A percentile compares a stretch with the other conserved stretches of the same genome.
Conservation (phyloP, 2,797 vertebrate species). For the Alcedo quadribrachys region DNA sequence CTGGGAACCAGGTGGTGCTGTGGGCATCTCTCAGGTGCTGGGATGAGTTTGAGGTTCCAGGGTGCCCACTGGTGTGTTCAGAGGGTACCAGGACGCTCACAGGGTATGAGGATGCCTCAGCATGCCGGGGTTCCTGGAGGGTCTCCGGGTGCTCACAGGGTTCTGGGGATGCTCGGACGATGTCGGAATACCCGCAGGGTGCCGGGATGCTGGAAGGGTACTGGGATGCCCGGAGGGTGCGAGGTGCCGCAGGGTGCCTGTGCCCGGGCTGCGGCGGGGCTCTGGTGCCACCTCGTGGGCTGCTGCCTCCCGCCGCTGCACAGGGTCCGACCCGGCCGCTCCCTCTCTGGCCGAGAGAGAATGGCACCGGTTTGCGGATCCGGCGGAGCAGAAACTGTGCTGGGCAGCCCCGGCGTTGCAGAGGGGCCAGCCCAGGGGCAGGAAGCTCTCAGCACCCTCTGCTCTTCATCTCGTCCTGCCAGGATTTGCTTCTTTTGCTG, state of each 20-base stretch:
- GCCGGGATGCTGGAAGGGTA: neutral
- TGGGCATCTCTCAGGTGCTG: neutral
- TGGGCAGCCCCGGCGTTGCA: neutral
- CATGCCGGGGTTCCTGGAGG: no score
- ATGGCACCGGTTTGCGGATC: accelerated
- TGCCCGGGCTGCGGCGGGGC: neutral
- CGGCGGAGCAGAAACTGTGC: neutral
- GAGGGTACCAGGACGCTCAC: no score
- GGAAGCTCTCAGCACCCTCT: neutral
- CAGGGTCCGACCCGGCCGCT: neutral
- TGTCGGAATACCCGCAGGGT: neutral
- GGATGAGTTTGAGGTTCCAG: neutral
- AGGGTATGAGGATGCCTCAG: neutral
- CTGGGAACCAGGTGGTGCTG: neutral
- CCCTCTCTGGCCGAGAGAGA: accelerated
- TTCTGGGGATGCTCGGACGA: neutral
- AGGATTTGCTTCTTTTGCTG: accelerated
- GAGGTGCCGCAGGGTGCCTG: no score
- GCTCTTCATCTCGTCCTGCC: accelerated
- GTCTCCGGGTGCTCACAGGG: neutral
- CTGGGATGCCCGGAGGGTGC: no score
- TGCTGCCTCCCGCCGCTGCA: neutral
- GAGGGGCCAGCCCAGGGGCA: neutral
- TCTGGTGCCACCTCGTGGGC: constrained; percentile 69
- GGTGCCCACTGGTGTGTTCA: no score